These are phyloP conservation scores for Heliconius ethilla DNA, from an alignment of 2,888 invertebrate species.

Conservation along the genomic window DNA sequence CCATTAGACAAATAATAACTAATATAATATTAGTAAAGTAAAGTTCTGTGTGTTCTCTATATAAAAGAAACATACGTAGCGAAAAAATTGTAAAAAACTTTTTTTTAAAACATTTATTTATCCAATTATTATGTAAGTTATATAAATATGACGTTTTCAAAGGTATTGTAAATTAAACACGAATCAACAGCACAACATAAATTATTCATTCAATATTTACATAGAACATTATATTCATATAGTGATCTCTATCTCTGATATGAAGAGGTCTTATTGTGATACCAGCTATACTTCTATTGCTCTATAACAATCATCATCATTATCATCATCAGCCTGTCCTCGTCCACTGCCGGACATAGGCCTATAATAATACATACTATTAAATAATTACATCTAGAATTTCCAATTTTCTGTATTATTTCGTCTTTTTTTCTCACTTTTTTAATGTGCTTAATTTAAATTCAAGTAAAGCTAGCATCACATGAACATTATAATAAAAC, in stretches of 20 bases:
- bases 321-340: too few species aligned
- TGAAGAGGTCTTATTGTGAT: conserved; percentile 40
- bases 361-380: neutral
- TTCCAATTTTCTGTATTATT: neutral
- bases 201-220: conserved; percentile 76
- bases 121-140: conserved; percentile 11
- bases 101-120: neutral
- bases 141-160: conserved; percentile 28
- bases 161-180: conserved; percentile 48
- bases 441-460: neutral
- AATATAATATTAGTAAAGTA: too few species aligned
- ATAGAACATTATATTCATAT: conserved; percentile 56
- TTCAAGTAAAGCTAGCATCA: neutral
- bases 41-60: neutral
- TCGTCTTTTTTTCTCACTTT: neutral
- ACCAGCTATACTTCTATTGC: neutral
- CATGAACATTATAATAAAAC: neutral
- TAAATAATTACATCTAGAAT: neutral
- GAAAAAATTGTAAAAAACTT: neutral
- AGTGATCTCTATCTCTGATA: conserved; percentile 46
- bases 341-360: too few species aligned
- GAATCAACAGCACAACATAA: conserved; percentile 68
- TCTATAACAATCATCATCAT: neutral
- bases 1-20: neutral
- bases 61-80: neutral